Percentiles rank a stretch among this genome's conserved stretches.
Conservation (phyloP, 2,888 invertebrate species). For the Macrosoma leucophasiata region DNA sequence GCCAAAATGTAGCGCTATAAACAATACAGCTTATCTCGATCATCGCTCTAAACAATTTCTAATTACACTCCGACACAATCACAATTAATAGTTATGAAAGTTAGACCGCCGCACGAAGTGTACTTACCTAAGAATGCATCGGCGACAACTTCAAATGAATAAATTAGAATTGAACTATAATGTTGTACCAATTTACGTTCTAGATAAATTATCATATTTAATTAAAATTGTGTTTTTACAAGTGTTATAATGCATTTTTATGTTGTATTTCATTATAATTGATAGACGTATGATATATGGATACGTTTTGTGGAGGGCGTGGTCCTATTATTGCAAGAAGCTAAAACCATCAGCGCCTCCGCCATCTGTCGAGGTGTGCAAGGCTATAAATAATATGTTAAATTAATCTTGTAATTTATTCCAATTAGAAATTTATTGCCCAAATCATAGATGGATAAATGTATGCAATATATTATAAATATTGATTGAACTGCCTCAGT, state of each 20-base stretch:
- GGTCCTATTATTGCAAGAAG: no score
- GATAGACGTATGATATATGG: constrained; percentile 16
- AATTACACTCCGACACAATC: constrained; percentile 58
- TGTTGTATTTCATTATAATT: constrained; percentile 15
- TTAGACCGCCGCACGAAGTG: constrained; percentile 43
- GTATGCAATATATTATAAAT: no score
- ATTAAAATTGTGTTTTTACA: constrained; percentile 16
- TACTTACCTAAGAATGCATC: constrained; percentile 34
- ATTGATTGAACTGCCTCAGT: no score
- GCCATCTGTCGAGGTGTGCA: no score
- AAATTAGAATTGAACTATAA: constrained; percentile 32
- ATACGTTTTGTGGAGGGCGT: no score
- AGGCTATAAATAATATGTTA: no score
- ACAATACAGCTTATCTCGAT: constrained; percentile 50
- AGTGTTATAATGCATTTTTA: constrained; percentile 15
- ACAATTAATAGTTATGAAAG: constrained; percentile 63
- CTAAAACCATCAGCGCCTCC: no score
- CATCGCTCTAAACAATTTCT: constrained; percentile 52
- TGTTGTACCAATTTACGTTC: constrained; percentile 23
- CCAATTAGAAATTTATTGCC: no score
- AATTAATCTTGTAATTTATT: no score
- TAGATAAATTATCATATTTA: constrained; percentile 22
- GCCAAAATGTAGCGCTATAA: constrained; percentile 42
- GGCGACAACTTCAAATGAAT: constrained; percentile 40
- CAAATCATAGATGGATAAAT: no score